A percentile compares a stretch with the other conserved stretches of the same genome.
phyloP scores from a whole-genome alignment of 2,797 vertebrate genomes.

The Rhynchonycteris naso region DNA sequence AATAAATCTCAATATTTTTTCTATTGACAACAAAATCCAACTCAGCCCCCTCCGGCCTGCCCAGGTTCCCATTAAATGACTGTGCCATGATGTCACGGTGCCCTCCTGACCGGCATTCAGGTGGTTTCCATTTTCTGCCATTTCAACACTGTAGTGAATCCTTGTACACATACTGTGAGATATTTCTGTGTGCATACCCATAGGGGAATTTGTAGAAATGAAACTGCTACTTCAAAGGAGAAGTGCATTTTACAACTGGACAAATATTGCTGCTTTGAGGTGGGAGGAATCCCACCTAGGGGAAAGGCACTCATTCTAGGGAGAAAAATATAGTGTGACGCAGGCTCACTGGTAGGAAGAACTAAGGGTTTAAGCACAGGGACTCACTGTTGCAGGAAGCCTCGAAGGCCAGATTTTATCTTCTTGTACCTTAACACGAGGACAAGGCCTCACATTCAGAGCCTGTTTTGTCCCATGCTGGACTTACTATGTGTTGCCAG shows the following conservation, averaged over 20 bases:
- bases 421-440: neutral
- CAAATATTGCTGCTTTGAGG: neutral
- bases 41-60: neutral
- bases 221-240: neutral
- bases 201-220: neutral
- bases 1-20: neutral
- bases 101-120: neutral
- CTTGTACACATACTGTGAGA: neutral
- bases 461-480: neutral
- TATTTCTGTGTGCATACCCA: neutral
- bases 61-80: accelerated
- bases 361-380: neutral
- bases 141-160: neutral
- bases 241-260: neutral
- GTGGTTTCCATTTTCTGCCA: neutral
- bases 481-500: neutral
- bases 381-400: neutral
- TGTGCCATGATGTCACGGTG: no score
- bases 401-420: neutral
- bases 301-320: neutral
- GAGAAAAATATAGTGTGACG: neutral
- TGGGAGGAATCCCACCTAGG: neutral
- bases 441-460: neutral
- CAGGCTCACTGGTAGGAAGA: neutral
- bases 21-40: neutral